Base-by-base conservation (phyloP, 2,797 vertebrate genomes). In the Chloroceryle inda region DNA sequence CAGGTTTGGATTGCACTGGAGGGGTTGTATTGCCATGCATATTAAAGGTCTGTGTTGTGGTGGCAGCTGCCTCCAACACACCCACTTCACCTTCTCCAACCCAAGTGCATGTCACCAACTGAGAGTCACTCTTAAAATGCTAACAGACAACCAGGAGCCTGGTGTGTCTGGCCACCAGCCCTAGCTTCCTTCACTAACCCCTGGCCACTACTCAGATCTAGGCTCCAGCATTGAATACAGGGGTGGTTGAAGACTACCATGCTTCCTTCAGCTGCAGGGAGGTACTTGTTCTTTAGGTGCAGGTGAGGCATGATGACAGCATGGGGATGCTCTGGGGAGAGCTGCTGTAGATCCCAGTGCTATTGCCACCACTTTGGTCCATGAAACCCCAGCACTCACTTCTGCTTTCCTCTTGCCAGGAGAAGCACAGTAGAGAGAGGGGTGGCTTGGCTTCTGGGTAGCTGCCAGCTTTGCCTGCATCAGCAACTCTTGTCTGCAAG, bases 131-230 rank as follows among this genome's bases (percentile, higher is more conserved):
- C 63, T 50, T 58, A 50, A 31, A 33, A 8, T 3, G 42, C 27
- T 44, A 63, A 35, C 52, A 35, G 19, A 31, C 37, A 69, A 11
- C 19, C 52, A 42, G 58, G 35, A 82, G 35, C 58, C 31, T 0
- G 0, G 44, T 21, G 35, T 8, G n/a, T 58, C 49, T 45, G 62
- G 53, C 66, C 67, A 74, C n/a, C 75, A 47, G 13, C 27, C 27
- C 55, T 26, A 68, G 33, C 2, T 24, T 40, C n/a, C 23, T 1
- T 5, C 26, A 22, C 31, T 49, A 61, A 35, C 20, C 6, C 33
- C 31, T 0, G 0, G 35, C 10, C 49, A 9, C 47, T 40, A 61
- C 52, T 81, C 35, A 9, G 15, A 15, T n/a, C 24, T 20, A 56
- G 23, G 14, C 44, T 55, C 42, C 24, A 78, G 61, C 47, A 13